Base-by-base conservation (phyloP, 2,797 vertebrate species). In the Ceryle rudis region DNA sequence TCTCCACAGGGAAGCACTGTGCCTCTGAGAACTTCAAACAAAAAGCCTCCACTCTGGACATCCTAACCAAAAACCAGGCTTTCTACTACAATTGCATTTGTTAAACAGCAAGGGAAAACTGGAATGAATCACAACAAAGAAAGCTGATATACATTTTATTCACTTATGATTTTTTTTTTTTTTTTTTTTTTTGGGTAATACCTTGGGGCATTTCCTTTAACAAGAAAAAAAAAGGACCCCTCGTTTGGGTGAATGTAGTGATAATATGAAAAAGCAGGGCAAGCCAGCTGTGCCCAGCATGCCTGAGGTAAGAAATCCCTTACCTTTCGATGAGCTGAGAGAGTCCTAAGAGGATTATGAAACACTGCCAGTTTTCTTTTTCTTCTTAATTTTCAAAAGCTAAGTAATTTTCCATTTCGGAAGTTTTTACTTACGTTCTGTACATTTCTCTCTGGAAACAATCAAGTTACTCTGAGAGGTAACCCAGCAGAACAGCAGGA, bases 311-410 rank as follows among this genome's bases (percentile, higher is more conserved):
- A 92, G 60, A 90, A 87, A 80, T 44, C 83, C 79, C 84, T 79
- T 97, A 93, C 74, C 84, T 96, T 89, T 62, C 1, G 0, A 70
- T 37, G 35, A 84, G 55, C 84, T 80, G 39, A 73, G 52, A 84
- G 49, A 85, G 26, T 73, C 81, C 64, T 66, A 82, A 73, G 15
- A 95, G 55, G 71, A 95, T 97, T 95, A 92, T 21, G 41, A 93
- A 93, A 93, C 55, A 75, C 25, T 23, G 17, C 16, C 49, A 69
- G 62, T 81, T 87, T 64, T 64, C 46, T 64, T 60, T 69, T 65
- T 42, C 54, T 73, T 61, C 54, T 73, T 61, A 41, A 49, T 65
- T 94, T 93, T 89, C 41, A 90, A 91, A 90, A 28, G 49, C n/a
- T 25, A 96, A 91, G 67, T 92, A 66, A 89, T 77, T 82, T 80